Evolutionary conservation across 2,113 vertebrate species (phyloP).

Genomic region (Antennarius striatus): DNA sequence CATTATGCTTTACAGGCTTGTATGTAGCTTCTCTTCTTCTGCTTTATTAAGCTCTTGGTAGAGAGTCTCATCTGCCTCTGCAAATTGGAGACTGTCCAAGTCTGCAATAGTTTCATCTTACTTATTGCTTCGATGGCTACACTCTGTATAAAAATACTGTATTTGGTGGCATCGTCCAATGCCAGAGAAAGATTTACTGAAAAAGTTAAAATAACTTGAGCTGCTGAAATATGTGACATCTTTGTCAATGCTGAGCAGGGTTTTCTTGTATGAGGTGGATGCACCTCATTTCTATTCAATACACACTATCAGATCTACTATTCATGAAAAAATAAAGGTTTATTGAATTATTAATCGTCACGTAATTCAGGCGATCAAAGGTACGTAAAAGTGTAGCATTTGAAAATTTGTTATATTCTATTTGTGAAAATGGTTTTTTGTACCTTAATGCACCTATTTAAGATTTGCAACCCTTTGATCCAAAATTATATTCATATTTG

Average conservation of each 20-base stretch:
- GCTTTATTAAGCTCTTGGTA: constrained; percentile 16
- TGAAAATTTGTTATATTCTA: too few species aligned
- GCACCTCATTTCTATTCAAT: too few species aligned
- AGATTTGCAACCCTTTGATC: too few species aligned
- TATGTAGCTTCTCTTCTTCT: constrained; percentile 3
- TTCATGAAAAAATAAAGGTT: not conserved
- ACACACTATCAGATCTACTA: too few species aligned
- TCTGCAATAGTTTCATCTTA: constrained; percentile 7
- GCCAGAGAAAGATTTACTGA: constrained; percentile 1
- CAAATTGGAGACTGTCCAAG: constrained; percentile 22
- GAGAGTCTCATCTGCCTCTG: constrained; percentile 10
- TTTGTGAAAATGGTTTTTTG: too few species aligned
- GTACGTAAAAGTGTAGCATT: too few species aligned
- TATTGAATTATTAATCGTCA: constrained; percentile 10
- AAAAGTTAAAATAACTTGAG: not conserved
- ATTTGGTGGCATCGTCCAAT: not conserved
- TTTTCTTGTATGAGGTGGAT: not conserved
- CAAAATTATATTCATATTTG: too few species aligned
- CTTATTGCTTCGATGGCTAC: constrained; percentile 25
- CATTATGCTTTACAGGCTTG: constrained; percentile 2
- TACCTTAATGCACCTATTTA: too few species aligned
- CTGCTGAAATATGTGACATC: not conserved
- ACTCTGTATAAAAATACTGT: constrained; percentile 1
- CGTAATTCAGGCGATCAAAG: too few species aligned
- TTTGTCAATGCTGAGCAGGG: constrained; percentile 3